These are phyloP conservation scores for Nymphalis urticae DNA, from an alignment of 2,888 invertebrate species.

Conservation along the genomic window DNA sequence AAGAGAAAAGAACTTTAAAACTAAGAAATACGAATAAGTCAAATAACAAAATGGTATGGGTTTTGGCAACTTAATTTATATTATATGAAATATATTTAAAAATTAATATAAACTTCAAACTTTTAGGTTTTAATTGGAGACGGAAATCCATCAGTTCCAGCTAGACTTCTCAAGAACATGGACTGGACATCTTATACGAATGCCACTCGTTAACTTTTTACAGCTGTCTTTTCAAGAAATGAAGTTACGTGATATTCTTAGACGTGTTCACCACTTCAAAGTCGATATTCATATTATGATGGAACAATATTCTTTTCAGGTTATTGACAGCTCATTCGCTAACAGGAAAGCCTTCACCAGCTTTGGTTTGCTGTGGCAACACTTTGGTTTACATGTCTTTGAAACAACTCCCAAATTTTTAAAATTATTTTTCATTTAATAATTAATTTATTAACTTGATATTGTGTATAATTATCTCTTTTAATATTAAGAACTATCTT, in stretches of 20 bases:
- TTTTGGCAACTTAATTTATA: neutral
- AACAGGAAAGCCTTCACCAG: slow-evolving; percentile 82
- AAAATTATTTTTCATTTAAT: too few species aligned
- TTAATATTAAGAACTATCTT: too few species aligned
- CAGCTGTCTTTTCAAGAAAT: slow-evolving; percentile 72
- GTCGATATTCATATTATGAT: neutral
- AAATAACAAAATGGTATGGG: slow-evolving; percentile 37
- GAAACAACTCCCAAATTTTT: too few species aligned
- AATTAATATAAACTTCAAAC: slow-evolving; percentile 2
- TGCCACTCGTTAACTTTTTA: slow-evolving; percentile 76
- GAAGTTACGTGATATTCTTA: slow-evolving; percentile 35
- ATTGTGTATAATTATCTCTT: too few species aligned
- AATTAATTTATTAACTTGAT: too few species aligned
- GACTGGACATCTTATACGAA: slow-evolving; percentile 76
- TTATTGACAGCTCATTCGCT: slow-evolving; percentile 78
- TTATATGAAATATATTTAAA: neutral
- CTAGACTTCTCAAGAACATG: slow-evolving; percentile 59
- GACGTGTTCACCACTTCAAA: neutral
- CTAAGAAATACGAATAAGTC: too few species aligned
- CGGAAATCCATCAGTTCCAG: slow-evolving; percentile 51
- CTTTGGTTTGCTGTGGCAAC: slow-evolving; percentile 62
- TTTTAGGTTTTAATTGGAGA: slow-evolving; percentile 53
- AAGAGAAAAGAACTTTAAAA: too few species aligned
- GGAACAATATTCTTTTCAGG: neutral
- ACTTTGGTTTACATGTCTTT: too few species aligned